Evolutionary conservation across 1,140 invertebrate species (phyloP), one percentile per base, ranked within the genome.

Genomic region (Sycobia sp.): DNA sequence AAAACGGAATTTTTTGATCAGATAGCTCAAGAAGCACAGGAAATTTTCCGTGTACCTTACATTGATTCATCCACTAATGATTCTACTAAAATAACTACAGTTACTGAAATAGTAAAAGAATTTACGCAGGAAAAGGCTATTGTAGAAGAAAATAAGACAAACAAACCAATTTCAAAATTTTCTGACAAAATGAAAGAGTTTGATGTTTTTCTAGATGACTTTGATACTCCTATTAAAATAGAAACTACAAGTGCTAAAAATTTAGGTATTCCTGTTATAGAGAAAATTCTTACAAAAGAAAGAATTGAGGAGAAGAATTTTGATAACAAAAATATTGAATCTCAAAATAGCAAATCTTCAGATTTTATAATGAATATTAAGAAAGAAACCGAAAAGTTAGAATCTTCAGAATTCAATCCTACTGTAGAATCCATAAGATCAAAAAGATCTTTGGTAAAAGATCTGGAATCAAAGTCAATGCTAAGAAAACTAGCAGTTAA

Each of bases 141-240:
- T 0, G 3, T 73, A 22, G 57, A 69, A 5, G 68, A 27, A 5
- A 23, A 53, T 10, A 60, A 67, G 5, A 23, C 63, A 25, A 49
- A 68, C 49, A 62, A 68, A 9, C 66, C 69, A 18, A 34, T 43
- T 8, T 4, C 25, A 1, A 56, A 29, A n/a, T 80, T 81, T 49
- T n/a, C 36, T 25, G 67, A 81, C 27, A 82, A 81, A 25, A 56
- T 67, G 5, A 76, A 71, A 56, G 79, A 80, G 44, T 82, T 79
- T 56, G 71, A 73, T 27, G 76, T 76, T 34, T 81, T 82, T 56
- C 59, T 82, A n/a, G 68, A 74, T 47, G 71, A 76, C 34, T 78
- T 80, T 55, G 73, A 81, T 63, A 27, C 76, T 4, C 69, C 71
- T 0, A 67, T 77, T 8, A 76, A 59, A 39, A 23, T 39, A 13